phyloP scores from a whole-genome alignment of 2,888 invertebrate genomes.

The Eurois occulta region DNA sequence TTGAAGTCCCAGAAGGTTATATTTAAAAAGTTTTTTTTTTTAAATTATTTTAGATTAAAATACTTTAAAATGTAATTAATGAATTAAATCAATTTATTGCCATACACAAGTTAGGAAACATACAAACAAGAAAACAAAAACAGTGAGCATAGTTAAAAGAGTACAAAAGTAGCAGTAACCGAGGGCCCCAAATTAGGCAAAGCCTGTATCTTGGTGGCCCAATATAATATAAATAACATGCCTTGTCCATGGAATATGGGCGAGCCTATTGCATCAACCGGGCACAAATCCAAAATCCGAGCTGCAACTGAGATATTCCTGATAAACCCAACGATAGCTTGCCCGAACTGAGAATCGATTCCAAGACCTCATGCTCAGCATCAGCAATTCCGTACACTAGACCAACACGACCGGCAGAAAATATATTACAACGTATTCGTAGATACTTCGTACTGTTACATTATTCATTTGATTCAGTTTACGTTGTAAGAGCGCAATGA shows the following conservation, averaged over 20 bases:
- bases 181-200: too few species aligned
- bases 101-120: too few species aligned
- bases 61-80: too few species aligned
- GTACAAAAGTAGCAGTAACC: too few species aligned
- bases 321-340: background rate
- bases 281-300: background rate
- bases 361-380: background rate
- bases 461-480: slow-evolving; percentile 55
- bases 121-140: too few species aligned
- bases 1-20: background rate
- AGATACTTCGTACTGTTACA: slow-evolving; percentile 22
- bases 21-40: too few species aligned
- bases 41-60: too few species aligned
- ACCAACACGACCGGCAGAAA: background rate
- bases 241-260: background rate
- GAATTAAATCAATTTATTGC: background rate
- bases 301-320: background rate
- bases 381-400: background rate
- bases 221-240: too few species aligned
- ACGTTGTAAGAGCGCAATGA: slow-evolving; percentile 9
- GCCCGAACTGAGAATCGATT: background rate
- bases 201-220: too few species aligned
- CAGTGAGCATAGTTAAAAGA: too few species aligned
- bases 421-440: background rate
- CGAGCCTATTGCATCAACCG: background rate